Evolutionary conservation across 2,888 invertebrate species (phyloP), one percentile per base, ranked within the genome.

Genomic region (Sericinus montela): DNA sequence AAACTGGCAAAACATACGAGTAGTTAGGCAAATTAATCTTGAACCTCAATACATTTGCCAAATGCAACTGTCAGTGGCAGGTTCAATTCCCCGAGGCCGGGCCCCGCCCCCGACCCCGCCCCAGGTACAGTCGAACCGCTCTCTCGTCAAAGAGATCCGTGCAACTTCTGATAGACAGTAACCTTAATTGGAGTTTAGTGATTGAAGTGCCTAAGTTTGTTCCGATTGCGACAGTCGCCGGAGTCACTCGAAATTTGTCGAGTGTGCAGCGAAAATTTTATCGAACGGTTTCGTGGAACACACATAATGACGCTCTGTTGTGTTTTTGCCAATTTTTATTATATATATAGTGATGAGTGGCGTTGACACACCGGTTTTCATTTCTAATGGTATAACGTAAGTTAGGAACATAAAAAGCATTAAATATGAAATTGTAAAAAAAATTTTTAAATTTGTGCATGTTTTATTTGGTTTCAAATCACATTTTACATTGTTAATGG

Each of bases 101-200:
- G 23, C 11, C 11, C 23, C 13, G 39, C 39, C 39, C 11, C 11
- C 23, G 9, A 28, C 39, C 39, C 35, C 15, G 35, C 15, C 15
- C 35, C 15, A 35, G 35, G 15, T 35, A 15, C 35, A 38, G 15
- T 11, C 13, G 23, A 38, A n/a, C n/a, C n/a, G 38, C 8, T 19
- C 35, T 7, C 35, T 23, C 39, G 15, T 1, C 13, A 36, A n/a
- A 16, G 23, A 25, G 23, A 28, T 36, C 10, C 28, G 23, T 25
- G 25, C 44, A 25, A 44, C 23, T 44, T 3, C 36, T 15, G 36
- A 44, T 15, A 36, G 29, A 44, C 32, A 16, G 44, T 28, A 15
- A 36, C 35, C 25, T 16, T 5, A 37, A 44, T 44, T 44, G 28
- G 28, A 35, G 16, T 25, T 36, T 25, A 16, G 14, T 28, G 34